phyloP scores from a whole-genome alignment of 2,113 vertebrate genomes.

The Hymenochirus boettgeri region DNA sequence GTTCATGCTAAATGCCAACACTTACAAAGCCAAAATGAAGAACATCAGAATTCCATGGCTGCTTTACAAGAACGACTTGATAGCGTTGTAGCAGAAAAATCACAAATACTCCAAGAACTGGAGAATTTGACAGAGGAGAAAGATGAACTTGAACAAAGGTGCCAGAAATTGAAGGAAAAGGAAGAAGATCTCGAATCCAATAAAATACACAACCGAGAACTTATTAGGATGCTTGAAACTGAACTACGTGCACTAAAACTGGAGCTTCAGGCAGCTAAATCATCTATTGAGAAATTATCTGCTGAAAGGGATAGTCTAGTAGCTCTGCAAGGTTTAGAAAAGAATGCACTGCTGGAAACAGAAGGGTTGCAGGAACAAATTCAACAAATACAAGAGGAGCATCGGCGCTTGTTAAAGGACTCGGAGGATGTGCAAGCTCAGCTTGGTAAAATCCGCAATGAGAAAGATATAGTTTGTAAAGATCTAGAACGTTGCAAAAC shows the following conservation, averaged over 20 bases:
- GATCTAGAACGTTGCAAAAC: conserved; percentile 69
- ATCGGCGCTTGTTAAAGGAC: conserved; percentile 54
- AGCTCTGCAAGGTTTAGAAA: conserved; percentile 59
- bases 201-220: conserved; percentile 54
- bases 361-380: conserved; percentile 60
- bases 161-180: conserved; percentile 61
- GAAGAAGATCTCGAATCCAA: conserved; percentile 60
- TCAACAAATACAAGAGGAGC: conserved; percentile 60
- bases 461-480: conserved; percentile 62
- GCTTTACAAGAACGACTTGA: conserved; percentile 67
- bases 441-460: conserved; percentile 59
- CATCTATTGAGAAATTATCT: conserved; percentile 50
- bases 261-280: conserved; percentile 57
- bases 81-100: conserved; percentile 57
- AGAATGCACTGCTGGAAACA: conserved; percentile 49
- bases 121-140: conserved; percentile 64
- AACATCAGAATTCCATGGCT: conserved; percentile 53
- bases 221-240: conserved; percentile 62
- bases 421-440: conserved; percentile 63
- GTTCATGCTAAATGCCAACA: conserved; percentile 61
- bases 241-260: conserved; percentile 62
- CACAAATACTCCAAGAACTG: conserved; percentile 62
- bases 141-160: conserved; percentile 58
- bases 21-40: conserved; percentile 64
- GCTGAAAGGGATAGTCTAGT: conserved; percentile 59